Conservation (phyloP, 2,113 vertebrate species). For the Eurystomus gularis region DNA sequence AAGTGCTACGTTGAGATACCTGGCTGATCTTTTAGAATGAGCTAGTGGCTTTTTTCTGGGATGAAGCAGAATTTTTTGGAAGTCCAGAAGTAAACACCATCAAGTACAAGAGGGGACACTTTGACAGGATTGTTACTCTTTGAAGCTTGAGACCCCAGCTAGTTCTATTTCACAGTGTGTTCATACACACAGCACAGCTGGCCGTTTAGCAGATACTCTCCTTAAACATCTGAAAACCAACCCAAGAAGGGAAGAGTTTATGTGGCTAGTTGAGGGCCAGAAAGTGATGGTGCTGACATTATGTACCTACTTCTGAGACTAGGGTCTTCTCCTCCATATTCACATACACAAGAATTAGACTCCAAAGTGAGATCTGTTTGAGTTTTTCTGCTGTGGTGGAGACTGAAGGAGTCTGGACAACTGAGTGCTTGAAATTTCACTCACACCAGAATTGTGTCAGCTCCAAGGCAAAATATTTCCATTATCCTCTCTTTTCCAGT, state of each 20-base stretch:
- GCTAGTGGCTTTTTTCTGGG: not conserved
- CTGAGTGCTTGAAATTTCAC: not conserved
- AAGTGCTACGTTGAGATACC: not conserved
- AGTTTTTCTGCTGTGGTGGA: not conserved
- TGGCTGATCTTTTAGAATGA: not conserved
- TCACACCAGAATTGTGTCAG: not conserved
- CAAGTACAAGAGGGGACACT: not conserved
- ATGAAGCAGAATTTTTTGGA: not conserved
- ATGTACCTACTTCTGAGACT: too few species aligned
- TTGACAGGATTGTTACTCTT: not conserved
- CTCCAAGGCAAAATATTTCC: not conserved
- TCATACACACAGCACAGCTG: not conserved
- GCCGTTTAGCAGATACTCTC: not conserved
- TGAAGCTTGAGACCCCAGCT: not conserved
- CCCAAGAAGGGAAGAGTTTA: not conserved
- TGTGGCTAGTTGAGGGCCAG: not conserved
- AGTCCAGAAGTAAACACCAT: not conserved
- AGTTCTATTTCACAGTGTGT: not conserved
- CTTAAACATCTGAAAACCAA: not conserved
- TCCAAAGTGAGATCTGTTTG: not conserved
- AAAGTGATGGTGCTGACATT: not conserved
- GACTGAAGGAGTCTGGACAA: not conserved
- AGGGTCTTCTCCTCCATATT: not conserved
- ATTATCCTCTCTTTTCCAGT: not conserved
- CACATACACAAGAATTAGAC: not conserved